Evolutionary conservation across 2,113 vertebrate genomes (phyloP).

Genomic region (Cyanoderma ruficeps): DNA sequence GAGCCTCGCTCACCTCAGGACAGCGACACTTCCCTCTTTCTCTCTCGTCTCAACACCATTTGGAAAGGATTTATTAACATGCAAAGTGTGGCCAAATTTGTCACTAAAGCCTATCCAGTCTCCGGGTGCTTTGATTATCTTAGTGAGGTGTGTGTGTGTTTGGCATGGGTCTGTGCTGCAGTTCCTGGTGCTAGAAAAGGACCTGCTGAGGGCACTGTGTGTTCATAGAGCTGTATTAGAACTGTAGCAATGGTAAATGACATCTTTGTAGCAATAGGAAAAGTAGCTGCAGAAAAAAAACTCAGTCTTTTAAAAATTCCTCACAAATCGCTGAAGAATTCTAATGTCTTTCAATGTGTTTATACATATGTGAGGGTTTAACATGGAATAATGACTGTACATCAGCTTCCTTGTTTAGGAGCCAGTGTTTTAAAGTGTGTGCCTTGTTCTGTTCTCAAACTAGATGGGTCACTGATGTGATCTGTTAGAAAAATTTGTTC

Average conservation of each 20-base stretch:
- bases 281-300: neutral
- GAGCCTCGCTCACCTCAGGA: constrained; percentile 77
- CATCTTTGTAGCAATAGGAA: neutral
- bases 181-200: neutral
- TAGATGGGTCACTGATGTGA: neutral
- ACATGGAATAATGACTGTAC: neutral
- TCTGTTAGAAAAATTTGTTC: neutral
- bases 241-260: neutral
- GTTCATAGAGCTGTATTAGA: neutral
- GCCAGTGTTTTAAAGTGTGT: neutral
- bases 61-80: constrained; percentile 99
- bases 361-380: neutral
- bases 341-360: neutral
- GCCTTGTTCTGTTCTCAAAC: neutral
- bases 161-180: neutral
- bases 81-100: constrained; percentile 95
- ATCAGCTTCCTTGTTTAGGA: neutral
- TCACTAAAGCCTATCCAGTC: constrained; percentile 93
- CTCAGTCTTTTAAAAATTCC: neutral
- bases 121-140: constrained; percentile 90
- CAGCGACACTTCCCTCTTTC: constrained; percentile 84
- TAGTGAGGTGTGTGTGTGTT: constrained; percentile 79
- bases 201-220: neutral
- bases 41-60: constrained; percentile 85
- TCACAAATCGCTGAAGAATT: neutral